A percentile compares a stretch with the other conserved stretches of the same genome.
phyloP scores from a whole-genome alignment of 2,888 invertebrate genomes.

The Listrodromus nycthemerus region DNA sequence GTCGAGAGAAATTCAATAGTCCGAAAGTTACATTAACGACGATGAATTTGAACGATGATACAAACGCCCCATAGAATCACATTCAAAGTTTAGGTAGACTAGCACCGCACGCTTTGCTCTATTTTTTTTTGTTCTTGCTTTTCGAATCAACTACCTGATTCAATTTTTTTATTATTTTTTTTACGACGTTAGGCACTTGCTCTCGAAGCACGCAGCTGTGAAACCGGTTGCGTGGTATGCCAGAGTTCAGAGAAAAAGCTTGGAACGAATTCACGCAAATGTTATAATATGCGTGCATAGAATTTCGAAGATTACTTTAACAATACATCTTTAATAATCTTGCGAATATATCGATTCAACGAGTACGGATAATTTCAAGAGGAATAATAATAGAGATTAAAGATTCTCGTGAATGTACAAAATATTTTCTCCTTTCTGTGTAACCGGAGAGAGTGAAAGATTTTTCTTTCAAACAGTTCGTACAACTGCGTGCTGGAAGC shows the following conservation, averaged over 20 bases:
- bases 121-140: conserved; percentile 14
- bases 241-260: conserved; percentile 7
- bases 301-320: conserved; percentile 48
- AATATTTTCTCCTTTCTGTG: conserved; percentile 27
- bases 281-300: conserved; percentile 49
- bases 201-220: conserved; percentile 55
- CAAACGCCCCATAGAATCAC: conserved; percentile 15
- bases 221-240: conserved; percentile 7
- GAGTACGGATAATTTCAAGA: not conserved
- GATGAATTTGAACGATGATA: conserved; percentile 44
- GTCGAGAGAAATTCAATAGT: conserved; percentile 19
- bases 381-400: conserved; percentile 1
- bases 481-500: conserved; percentile 64
- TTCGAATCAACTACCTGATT: not conserved
- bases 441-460: conserved; percentile 15
- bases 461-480: conserved; percentile 6
- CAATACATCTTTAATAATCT: conserved; percentile 40
- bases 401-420: conserved; percentile 28
- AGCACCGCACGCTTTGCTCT: conserved; percentile 69
- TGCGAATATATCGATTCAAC: conserved; percentile 21
- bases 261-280: conserved; percentile 19
- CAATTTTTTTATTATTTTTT: conserved; percentile 7
- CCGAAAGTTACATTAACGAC: conserved; percentile 21
- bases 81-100: conserved; percentile 68
- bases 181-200: conserved; percentile 25